Base-by-base conservation (phyloP, 1,140 invertebrate genomes). In the Himalopsyche phryganea region DNA sequence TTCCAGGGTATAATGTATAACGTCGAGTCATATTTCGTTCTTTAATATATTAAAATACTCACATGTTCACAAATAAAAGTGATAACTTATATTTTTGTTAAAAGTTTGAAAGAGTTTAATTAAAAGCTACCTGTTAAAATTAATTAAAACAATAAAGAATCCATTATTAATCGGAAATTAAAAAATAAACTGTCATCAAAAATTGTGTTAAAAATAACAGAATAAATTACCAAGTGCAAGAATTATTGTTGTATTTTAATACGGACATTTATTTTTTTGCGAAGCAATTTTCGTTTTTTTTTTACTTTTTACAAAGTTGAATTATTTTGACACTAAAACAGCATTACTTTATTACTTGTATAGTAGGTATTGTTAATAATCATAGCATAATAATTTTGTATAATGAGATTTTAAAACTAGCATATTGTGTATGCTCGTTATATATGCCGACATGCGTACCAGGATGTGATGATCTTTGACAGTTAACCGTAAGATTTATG, bases 381-480 rank as follows among this genome's bases (percentile, higher is more conserved):
- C 13, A 48, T 47, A 49, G 28, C 23, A 48, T 40, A 58, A 58
- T 58, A 58, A 50, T 58, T 58, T 57, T 57, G 52, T 40, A 33
- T n/a, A 38, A 56, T 50, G 20, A 58, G 23, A 40, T 45, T 50
- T 48, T 58, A 44, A 50, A 50, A 35, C 52, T 54, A 56, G 15
- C 15, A 23, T 15, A n/a, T n/a, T 13, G 42, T n/a, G 17, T 45
- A 14, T 48, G 48, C 45, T 46, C 41, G 0, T 35, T 47, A 36
- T 47, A 47, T 28, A 47, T 47, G 52, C 42, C 32, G n/a, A 47
- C 42, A 20, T 54, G 52, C 13, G 52, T 46, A 40, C 52, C 42
- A 36, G 42, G 52, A 42, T 46, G 42, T 36, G 52, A 47, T 15
- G 52, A 10, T 54, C 28, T 46, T 46, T 15, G 50, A 52, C 17